Conservation (phyloP, 2,113 vertebrate genomes). For the Naja naja region DNA sequence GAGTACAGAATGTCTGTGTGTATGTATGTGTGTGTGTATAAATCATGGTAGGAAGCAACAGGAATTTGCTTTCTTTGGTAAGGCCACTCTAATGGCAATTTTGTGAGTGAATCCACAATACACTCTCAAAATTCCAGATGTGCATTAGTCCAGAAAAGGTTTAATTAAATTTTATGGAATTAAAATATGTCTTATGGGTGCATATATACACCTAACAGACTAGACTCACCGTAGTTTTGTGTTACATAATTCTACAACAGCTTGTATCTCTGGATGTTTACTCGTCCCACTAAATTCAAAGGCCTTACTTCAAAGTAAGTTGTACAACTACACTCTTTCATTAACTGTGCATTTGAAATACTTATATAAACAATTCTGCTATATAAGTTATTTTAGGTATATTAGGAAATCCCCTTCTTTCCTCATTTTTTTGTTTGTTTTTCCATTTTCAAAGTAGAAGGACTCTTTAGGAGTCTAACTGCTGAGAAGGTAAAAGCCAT, state of each 20-base stretch:
- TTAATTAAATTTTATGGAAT: neutral
- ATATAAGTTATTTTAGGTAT: constrained; percentile 31
- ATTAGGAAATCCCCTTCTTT: neutral
- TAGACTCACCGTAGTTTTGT: neutral
- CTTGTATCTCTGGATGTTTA: neutral
- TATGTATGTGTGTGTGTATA: too few relatives aligned
- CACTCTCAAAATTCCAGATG: neutral
- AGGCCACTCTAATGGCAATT: neutral
- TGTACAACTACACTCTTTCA: neutral
- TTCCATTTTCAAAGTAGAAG: constrained; percentile 48
- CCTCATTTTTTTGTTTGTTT: neutral
- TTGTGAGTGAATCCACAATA: neutral
- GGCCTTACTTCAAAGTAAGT: neutral
- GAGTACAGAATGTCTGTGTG: neutral
- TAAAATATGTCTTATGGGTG: neutral
- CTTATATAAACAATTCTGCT: constrained; percentile 1
- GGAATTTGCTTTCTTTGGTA: neutral
- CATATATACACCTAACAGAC: neutral
- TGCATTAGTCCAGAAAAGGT: neutral
- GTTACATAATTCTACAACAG: neutral
- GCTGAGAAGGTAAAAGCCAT: constrained; percentile 66
- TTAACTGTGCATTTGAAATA: neutral
- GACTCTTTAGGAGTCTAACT: constrained; percentile 60
- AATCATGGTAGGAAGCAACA: too few relatives aligned
- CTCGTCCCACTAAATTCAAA: neutral